phyloP scores from a whole-genome alignment of 2,113 vertebrate genomes.

The Oncorhynchus gorbuscha region DNA sequence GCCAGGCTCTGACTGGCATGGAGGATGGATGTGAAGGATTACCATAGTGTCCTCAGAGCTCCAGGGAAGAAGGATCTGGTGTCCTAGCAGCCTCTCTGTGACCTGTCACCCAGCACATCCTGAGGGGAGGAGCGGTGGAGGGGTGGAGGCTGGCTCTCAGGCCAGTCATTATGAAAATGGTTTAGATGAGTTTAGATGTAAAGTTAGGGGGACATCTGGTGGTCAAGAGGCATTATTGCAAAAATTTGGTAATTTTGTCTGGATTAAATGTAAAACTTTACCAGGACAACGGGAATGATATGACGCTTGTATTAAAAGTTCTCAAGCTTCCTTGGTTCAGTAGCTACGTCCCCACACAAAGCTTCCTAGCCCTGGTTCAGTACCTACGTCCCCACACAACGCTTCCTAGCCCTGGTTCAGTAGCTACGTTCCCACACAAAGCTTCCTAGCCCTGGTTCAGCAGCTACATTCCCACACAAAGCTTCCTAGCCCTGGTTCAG shows the following conservation, averaged over 20 bases:
- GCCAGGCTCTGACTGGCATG: slow-evolving; percentile 3
- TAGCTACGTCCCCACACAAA: no score
- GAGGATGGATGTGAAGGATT: slow-evolving; percentile 15
- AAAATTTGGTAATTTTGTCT: neutral
- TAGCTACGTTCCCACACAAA: neutral
- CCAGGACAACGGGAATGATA: no score
- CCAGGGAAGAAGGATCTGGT: slow-evolving; percentile 54
- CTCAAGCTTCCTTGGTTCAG: no score
- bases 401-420: no score
- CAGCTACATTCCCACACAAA: neutral
- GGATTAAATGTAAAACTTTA: neutral
- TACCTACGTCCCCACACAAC: neutral
- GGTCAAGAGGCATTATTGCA: neutral
- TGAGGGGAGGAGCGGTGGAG: slow-evolving; percentile 11
- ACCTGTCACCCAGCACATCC: slow-evolving; percentile 62
- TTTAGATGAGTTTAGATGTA: slow-evolving; percentile 16
- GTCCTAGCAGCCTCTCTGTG: slow-evolving; percentile 56
- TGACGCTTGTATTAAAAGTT: neutral
- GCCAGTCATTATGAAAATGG: slow-evolving; percentile 56
- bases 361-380: no score
- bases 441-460: no score
- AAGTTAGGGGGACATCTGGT: slow-evolving; percentile 61
- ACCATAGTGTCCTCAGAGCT: slow-evolving; percentile 38
- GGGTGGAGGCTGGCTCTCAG: slow-evolving; percentile 39
- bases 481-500: no score